Evolutionary conservation across 2,888 invertebrate genomes (phyloP), one percentile per base, ranked within the genome.

Genomic region (Drosophila pseudotalamancana): DNA sequence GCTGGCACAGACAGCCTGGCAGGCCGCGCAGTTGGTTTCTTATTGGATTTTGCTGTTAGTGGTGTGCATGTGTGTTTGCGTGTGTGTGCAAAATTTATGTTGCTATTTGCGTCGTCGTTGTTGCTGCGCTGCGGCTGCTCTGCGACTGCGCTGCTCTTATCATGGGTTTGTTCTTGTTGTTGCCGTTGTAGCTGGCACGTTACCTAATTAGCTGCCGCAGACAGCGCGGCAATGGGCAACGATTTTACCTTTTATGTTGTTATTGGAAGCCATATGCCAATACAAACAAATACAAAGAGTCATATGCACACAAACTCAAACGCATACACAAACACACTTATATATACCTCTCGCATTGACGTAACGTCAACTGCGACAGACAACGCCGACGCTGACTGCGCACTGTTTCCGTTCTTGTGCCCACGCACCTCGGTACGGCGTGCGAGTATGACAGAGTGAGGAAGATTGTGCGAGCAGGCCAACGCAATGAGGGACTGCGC

Each of bases 171-270:
- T 69, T 67, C 61, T 67, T 62, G 68, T 69, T 71, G 60, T 65
- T 61, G 66, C 63, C 69, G 64, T 63, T 76, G 67, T 85, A 78
- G 74, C 80, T 89, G 77, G 85, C 78, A 78, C 74, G 81, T 85
- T 88, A 88, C 89, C 88, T 89, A 88, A 88, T 90, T 89, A 90
- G 89, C 76, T 73, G 88, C 69, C 73, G 72, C 77, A 90, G 89
- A 89, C 90, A 90, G 80, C 89, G 87, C 90, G 90, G 86, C 88
- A 87, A 55, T 72, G 77, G 67, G 66, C 80, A 84, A 67, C 77
- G 86, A 68, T 87, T 83, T 81, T 88, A 88, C 87, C 81, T 87
- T 81, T 87, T 76, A 46, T 64, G 84, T 74, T 78, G 57, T 61
- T 82, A 63, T 73, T 75, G 70, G 56, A 62, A 79, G 53, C 69